phyloP scores from a whole-genome alignment of 2,113 vertebrate genomes.

The Calidris pygmaea region DNA sequence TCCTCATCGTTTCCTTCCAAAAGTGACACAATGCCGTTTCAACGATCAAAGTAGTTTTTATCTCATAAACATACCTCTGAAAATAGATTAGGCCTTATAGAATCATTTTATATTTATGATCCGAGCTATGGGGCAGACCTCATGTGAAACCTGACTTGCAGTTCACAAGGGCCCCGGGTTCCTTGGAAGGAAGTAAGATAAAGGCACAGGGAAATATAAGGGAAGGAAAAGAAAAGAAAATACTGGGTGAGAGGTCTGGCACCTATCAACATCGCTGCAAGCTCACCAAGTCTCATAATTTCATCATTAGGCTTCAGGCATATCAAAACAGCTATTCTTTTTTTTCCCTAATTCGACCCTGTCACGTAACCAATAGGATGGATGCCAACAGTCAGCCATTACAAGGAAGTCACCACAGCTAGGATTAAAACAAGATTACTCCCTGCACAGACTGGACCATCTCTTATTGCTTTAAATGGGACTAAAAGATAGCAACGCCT shows the following conservation, averaged over 20 bases:
- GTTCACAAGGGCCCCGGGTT: neutral
- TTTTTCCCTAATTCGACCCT: neutral
- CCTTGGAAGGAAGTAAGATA: neutral
- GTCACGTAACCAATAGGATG: neutral
- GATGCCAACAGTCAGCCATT: neutral
- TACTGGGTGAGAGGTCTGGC: neutral
- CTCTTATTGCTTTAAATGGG: neutral
- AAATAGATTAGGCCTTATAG: neutral
- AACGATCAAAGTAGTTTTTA: constrained; percentile 7
- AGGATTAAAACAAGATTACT: neutral
- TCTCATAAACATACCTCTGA: neutral
- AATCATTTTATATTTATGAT: neutral
- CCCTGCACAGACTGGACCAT: neutral
- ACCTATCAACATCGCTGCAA: neutral
- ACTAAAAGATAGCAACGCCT: neutral
- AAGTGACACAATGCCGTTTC: constrained; percentile 1
- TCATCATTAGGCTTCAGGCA: neutral
- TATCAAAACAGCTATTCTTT: neutral
- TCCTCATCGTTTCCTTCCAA: constrained; percentile 46
- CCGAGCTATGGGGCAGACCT: neutral
- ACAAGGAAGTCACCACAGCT: neutral
- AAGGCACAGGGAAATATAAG: neutral
- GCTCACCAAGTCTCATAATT: neutral
- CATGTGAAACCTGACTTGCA: neutral
- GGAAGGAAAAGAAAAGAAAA: constrained; percentile 14